Evolutionary conservation across 2,797 vertebrate genomes (phyloP).

Genomic region (Coccyzus lansbergi): DNA sequence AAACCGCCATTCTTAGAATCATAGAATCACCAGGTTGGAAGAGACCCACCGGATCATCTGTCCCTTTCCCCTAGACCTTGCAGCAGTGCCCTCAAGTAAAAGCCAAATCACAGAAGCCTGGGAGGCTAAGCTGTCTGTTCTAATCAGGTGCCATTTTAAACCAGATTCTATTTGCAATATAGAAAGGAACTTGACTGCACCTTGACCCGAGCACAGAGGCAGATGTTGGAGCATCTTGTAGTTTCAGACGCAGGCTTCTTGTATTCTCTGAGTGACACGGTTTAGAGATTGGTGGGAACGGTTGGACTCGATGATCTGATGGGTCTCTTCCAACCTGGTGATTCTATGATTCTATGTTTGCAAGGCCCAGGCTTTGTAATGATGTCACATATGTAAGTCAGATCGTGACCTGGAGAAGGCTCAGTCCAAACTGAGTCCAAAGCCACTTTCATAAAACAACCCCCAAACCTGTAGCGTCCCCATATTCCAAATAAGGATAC

Average conservation of each 20-base stretch:
- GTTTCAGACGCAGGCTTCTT: neutral
- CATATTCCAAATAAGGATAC: neutral
- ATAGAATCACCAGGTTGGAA: too few relatives aligned
- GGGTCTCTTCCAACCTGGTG: too few relatives aligned
- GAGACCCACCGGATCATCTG: too few relatives aligned
- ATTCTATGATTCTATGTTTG: neutral
- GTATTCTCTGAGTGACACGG: neutral
- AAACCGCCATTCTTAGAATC: neutral
- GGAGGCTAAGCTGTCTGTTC: neutral
- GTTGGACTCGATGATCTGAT: too few relatives aligned
- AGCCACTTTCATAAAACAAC: neutral
- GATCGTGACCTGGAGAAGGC: neutral
- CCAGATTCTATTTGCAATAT: neutral
- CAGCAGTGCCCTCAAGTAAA: neutral
- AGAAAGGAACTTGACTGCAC: neutral
- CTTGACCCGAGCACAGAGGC: neutral
- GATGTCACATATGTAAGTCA: neutral
- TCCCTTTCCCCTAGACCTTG: neutral
- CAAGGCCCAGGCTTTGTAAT: neutral
- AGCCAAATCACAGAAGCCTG: neutral
- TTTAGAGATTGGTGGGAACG: too few relatives aligned
- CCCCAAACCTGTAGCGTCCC: neutral
- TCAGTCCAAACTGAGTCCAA: neutral
- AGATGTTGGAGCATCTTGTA: neutral
- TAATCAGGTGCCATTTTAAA: neutral